A percentile compares a stretch with the other conserved stretches of the same genome.
Evolutionary conservation across 2,113 vertebrate genomes (phyloP).

Genomic region (Clarias gariepinus): DNA sequence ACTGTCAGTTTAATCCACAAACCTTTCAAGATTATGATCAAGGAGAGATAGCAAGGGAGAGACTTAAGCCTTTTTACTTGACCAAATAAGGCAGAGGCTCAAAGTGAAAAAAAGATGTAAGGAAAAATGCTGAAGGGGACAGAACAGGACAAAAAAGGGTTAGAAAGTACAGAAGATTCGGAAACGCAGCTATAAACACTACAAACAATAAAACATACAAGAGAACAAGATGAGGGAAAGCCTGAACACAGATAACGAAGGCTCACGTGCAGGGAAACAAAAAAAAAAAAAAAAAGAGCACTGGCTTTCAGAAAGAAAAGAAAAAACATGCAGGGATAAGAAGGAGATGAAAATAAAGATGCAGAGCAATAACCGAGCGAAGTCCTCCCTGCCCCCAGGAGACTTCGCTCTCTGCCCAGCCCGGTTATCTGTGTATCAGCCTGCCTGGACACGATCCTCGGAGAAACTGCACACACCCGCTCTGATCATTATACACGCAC

Average conservation of each 20-base stretch:
- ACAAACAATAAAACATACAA: not conserved
- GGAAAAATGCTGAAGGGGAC: constrained; percentile 12
- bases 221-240: not conserved
- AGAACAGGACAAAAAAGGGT: not conserved
- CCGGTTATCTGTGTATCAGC: constrained; percentile 59
- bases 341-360: constrained; percentile 17
- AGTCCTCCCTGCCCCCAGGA: constrained; percentile 48
- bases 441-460: constrained; percentile 59
- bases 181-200: not conserved
- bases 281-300: constrained; percentile 37
- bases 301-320: not conserved
- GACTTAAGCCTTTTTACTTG: constrained; percentile 6
- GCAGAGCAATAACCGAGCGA: not conserved
- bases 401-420: constrained; percentile 50
- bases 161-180: not conserved
- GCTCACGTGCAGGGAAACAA: constrained; percentile 8
- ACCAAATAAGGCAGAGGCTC: constrained; percentile 30
- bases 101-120: not conserved
- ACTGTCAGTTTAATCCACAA: not conserved
- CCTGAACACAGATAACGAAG: not conserved
- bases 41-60: not conserved
- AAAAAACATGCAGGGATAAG: constrained; percentile 42
- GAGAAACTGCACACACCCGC: not conserved
- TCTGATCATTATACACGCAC: not conserved
- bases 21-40: constrained; percentile 5